Evolutionary conservation across 2,113 vertebrate genomes (phyloP), one percentile per base, ranked within the genome.

Genomic region (Pteruthius melanotis): DNA sequence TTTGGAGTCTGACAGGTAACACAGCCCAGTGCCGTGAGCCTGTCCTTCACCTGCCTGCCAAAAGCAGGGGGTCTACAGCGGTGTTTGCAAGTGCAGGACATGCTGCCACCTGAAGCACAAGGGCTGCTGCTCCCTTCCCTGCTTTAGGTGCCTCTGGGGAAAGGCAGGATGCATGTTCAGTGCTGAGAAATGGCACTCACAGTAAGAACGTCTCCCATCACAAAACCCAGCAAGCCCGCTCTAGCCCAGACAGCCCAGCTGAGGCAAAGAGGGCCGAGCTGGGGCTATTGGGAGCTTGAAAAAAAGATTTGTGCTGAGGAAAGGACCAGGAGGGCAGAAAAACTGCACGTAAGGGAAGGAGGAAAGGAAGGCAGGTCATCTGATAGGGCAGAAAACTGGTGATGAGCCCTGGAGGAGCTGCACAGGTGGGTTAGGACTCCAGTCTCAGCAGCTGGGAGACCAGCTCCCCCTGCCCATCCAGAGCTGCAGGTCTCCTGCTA

Each of bases 361-460:
- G 52, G 37, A 89, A 93, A 92, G 80, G 64, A 76, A 86, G 76
- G 74, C 68, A 82, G 64, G 47, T 60, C 54, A 69, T 91, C 76
- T 68, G 87, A 83, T 47, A 85, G 89, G 87, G 83, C 78, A 93
- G 39, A 54, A 86, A 79, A 61, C 13, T 76, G 77, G 95, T 96
- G 93, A 93, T 89, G 95, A 96, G 83, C 78, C 71, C 70, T 81
- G 83, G 79, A 95, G 42, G 64, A 90, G 91, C 95, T 93, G 92
- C 28, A 4, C 90, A 84, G 59, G 59, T 85, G 80, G 59, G 78
- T 88, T 20, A 86, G 44, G 71, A 52, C 79, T 92, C 83, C 70
- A 45, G 53, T 71, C 14, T 4, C 76, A 79, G 81, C 70, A 92
- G 77, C 49, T 57, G 42, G 92, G 90, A 97, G 81, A 83, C 95